Conservation (phyloP, 2,797 vertebrate genomes). For the Tachyglossus aculeatus region DNA sequence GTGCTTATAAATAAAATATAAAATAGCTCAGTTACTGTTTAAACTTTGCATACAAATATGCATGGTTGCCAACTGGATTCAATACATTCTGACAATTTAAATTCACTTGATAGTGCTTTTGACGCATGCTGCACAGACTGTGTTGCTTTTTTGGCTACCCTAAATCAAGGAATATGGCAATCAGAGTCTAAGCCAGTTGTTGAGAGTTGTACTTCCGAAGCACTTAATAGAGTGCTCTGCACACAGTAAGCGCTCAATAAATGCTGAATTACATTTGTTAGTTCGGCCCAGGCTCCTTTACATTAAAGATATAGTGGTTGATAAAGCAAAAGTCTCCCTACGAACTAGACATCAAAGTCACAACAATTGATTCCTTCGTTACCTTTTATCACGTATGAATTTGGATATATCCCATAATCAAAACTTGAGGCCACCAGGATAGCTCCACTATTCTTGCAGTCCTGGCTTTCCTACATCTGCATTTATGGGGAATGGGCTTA, state of each 20-base stretch:
- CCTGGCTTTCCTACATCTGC: too few relatives aligned
- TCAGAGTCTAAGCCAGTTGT: slow-evolving; percentile 71
- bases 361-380: slow-evolving; percentile 17
- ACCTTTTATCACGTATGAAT: neutral
- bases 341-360: neutral
- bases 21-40: slow-evolving; percentile 58
- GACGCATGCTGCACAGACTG: slow-evolving; percentile 69
- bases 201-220: too few relatives aligned
- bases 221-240: too few relatives aligned
- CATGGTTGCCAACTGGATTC: slow-evolving; percentile 66
- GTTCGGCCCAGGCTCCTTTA: slow-evolving; percentile 50
- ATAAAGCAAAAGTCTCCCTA: slow-evolving; percentile 38
- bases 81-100: slow-evolving; percentile 75
- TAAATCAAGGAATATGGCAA: slow-evolving; percentile 63
- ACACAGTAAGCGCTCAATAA: too few relatives aligned
- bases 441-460: too few relatives aligned
- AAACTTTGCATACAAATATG: slow-evolving; percentile 59
- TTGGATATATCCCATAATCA: neutral
- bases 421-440: neutral
- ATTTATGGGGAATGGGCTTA: too few relatives aligned
- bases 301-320: slow-evolving; percentile 41
- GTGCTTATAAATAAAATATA: slow-evolving; percentile 65
- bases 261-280: slow-evolving; percentile 67
- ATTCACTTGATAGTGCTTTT: slow-evolving; percentile 72
- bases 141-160: slow-evolving; percentile 71